Conservation (phyloP, 37 sponge, comb jelly and placozoan species). For the Crambe crambe region DNA sequence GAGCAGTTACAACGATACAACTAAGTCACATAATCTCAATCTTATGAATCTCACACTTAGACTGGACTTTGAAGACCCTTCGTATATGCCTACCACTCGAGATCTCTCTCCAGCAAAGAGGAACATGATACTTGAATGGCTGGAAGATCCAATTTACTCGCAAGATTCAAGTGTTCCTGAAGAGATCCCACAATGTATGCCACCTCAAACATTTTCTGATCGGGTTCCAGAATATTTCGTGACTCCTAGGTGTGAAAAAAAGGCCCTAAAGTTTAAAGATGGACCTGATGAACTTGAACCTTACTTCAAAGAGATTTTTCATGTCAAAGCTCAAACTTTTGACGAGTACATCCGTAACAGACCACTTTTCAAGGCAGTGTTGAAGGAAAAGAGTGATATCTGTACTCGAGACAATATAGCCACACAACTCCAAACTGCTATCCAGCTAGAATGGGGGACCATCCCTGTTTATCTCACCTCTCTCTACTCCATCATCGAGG, state of each 20-base stretch:
- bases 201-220: neutral
- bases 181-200: neutral
- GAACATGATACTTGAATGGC: slow-evolving; percentile 47
- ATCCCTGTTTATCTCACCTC: slow-evolving; percentile 57
- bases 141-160: slow-evolving; percentile 26
- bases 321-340: neutral
- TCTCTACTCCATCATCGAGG: slow-evolving; percentile 48
- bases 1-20: slow-evolving; percentile 38
- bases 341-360: neutral
- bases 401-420: neutral
- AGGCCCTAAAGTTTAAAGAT: neutral
- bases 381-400: neutral
- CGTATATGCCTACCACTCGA: slow-evolving; percentile 76
- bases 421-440: slow-evolving; percentile 27
- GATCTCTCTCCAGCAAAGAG: slow-evolving; percentile 39
- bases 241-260: neutral
- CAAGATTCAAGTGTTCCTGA: neutral
- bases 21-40: neutral
- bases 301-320: neutral
- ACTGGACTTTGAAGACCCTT: slow-evolving; percentile 36
- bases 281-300: neutral
- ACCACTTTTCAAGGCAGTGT: neutral
- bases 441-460: slow-evolving; percentile 48
- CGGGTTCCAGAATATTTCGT: neutral
- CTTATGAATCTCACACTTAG: slow-evolving; percentile 17